Percentiles rank a stretch among this genome's conserved stretches.
phyloP scores from a whole-genome alignment of 1,140 invertebrate genomes.

The Aphelinus certus region DNA sequence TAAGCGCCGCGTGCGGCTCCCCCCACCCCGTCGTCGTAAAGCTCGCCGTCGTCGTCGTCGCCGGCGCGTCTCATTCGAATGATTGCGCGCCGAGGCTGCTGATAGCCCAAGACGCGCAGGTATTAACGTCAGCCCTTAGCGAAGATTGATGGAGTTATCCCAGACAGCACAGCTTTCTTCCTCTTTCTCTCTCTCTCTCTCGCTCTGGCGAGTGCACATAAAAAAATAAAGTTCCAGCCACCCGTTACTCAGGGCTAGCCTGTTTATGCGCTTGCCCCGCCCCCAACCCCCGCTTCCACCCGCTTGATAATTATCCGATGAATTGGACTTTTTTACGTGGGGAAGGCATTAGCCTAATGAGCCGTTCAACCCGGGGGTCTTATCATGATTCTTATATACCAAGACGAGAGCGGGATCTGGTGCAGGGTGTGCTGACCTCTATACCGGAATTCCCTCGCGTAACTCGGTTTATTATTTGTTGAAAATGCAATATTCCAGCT shows the following conservation, averaged over 20 bases:
- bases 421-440: no score
- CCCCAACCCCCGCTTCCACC: conserved; percentile 11
- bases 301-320: conserved; percentile 34
- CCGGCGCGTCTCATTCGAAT: conserved; percentile 35
- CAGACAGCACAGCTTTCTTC: conserved; percentile 43
- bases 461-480: no score
- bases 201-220: no score
- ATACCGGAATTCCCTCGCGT: no score
- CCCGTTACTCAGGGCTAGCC: not conserved
- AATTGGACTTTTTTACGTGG: conserved; percentile 23
- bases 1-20: no score
- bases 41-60: not conserved
- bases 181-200: conserved; percentile 15
- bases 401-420: no score
- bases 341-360: conserved; percentile 36
- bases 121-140: conserved; percentile 59
- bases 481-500: no score
- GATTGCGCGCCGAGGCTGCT: conserved; percentile 9
- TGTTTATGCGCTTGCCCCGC: conserved; percentile 30
- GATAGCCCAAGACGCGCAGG: conserved; percentile 47
- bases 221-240: no score
- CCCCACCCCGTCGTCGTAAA: not conserved
- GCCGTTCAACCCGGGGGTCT: not conserved
- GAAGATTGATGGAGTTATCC: conserved; percentile 62
- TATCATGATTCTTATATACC: no score